Evolutionary conservation across 1,140 invertebrate species (phyloP).

Genomic region (Drosophila murphyi): DNA sequence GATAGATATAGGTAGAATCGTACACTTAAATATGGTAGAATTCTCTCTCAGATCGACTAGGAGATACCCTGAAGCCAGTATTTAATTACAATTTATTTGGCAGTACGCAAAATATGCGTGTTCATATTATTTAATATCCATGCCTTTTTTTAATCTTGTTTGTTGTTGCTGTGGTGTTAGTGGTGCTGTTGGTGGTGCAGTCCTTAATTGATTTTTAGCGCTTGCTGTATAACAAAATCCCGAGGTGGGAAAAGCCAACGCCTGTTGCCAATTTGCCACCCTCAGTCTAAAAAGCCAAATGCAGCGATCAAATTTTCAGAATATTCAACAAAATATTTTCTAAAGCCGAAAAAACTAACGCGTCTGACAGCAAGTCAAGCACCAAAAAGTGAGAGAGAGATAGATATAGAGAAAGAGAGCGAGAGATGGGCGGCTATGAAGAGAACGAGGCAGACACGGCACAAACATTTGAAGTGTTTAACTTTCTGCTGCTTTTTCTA

Average conservation of each 20-base stretch:
- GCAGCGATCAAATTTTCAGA: slow-evolving; percentile 18
- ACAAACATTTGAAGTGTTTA: slow-evolving; percentile 48
- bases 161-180: background rate
- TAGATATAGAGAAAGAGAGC: background rate
- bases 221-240: slow-evolving; percentile 1
- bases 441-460: slow-evolving; percentile 20
- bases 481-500: slow-evolving; percentile 41
- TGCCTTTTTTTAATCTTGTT: background rate
- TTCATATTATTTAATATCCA: slow-evolving; percentile 3
- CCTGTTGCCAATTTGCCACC: background rate
- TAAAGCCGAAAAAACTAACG: slow-evolving; percentile 9
- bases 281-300: background rate
- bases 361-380: slow-evolving; percentile 1
- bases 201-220: slow-evolving; percentile 52
- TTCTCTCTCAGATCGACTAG: no score
- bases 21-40: no score
- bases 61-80: no score
- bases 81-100: background rate
- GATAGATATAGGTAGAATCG: no score
- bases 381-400: background rate
- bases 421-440: background rate
- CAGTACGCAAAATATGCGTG: background rate
- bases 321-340: slow-evolving; percentile 16
- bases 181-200: slow-evolving; percentile 3
- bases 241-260: background rate